phyloP scores from a whole-genome alignment of 2,113 vertebrate genomes.

The Ctenomys sociabilis region DNA sequence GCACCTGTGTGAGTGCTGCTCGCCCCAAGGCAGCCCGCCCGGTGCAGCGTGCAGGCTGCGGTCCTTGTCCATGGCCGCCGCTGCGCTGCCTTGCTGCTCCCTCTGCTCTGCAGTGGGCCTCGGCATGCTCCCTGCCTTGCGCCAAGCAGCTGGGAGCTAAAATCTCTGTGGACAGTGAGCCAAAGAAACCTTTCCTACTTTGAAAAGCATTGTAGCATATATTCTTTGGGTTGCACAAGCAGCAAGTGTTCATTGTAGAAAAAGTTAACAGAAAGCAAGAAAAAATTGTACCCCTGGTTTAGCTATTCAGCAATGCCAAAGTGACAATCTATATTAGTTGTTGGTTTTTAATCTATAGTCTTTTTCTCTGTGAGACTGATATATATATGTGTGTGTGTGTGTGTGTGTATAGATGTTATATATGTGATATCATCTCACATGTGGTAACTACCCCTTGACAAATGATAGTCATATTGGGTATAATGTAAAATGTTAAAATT shows the following conservation, averaged over 20 bases:
- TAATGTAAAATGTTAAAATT: neutral
- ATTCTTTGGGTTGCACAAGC: slow-evolving; percentile 3
- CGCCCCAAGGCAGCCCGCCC: too few species aligned
- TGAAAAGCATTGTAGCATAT: neutral
- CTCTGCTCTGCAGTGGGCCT: too few species aligned
- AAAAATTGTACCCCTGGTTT: neutral
- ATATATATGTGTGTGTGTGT: neutral
- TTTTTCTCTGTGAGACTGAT: neutral
- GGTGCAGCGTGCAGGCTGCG: too few species aligned
- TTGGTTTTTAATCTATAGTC: neutral
- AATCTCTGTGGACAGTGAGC: too few species aligned
- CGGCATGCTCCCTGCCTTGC: too few species aligned
- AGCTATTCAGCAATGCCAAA: neutral
- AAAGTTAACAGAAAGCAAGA: neutral
- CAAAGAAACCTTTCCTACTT: too few species aligned
- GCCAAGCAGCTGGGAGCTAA: too few species aligned
- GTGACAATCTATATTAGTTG: neutral
- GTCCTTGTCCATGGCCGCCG: too few species aligned
- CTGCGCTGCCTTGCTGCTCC: too few species aligned
- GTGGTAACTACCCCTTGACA: neutral
- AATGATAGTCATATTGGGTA: neutral
- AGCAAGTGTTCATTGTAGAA: neutral
- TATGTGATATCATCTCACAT: neutral
- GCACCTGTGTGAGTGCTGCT: too few species aligned
- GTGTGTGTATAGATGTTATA: too few species aligned